These are phyloP conservation scores for Steromphala cineraria DNA, from an alignment of 2,888 invertebrate species.

Conservation along the genomic window DNA sequence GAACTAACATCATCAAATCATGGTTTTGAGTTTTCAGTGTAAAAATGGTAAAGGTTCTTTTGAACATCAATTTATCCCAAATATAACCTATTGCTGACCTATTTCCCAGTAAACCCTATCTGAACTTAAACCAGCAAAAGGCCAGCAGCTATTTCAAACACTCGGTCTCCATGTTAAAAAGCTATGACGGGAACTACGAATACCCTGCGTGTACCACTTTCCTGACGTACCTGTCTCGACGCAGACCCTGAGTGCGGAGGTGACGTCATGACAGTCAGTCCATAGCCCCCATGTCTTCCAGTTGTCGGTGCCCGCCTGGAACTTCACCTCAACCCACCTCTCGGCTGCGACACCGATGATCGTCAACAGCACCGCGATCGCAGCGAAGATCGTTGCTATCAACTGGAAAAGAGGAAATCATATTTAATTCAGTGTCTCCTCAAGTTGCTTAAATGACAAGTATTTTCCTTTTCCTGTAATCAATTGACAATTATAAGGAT, in stretches of 20 bases:
- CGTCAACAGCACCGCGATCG: conserved; percentile 12
- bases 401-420: background rate
- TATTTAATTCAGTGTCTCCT: background rate
- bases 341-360: conserved; percentile 12
- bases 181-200: too few species aligned
- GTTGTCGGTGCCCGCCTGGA: background rate
- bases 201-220: background rate
- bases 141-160: too few species aligned
- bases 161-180: too few species aligned
- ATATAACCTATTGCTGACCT: too few species aligned
- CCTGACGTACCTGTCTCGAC: conserved; percentile 15
- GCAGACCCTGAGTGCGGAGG: background rate
- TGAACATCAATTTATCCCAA: too few species aligned
- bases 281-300: conserved; percentile 20
- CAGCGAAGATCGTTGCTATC: conserved; percentile 14
- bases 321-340: conserved; percentile 24
- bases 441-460: background rate
- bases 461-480: too few species aligned
- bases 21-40: too few species aligned
- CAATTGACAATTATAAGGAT: too few species aligned
- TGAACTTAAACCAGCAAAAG: too few species aligned
- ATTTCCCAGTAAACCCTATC: too few species aligned
- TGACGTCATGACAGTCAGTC: conserved; percentile 5
- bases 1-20: too few species aligned
- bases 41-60: too few species aligned